phyloP scores from a whole-genome alignment of 2,888 invertebrate genomes.

The Ferrisia virgata region DNA sequence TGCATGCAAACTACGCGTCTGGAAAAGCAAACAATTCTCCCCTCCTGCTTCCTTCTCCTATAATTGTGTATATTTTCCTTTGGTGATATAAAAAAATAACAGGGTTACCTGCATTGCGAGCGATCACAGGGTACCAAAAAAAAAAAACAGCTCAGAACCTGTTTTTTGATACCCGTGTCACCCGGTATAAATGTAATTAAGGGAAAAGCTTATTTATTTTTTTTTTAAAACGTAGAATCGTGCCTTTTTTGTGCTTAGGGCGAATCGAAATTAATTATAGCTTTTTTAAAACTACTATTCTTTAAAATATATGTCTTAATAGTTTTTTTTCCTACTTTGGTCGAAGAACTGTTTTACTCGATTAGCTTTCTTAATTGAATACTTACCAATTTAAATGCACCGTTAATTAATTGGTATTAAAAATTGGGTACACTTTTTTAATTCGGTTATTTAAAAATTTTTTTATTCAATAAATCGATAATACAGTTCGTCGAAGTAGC shows the following conservation, averaged over 20 bases:
- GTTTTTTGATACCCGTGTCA: background rate
- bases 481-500: background rate
- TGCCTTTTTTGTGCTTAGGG: conserved; percentile 24
- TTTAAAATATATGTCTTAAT: background rate
- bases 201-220: background rate
- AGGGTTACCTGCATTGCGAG: background rate
- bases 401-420: too few relatives aligned
- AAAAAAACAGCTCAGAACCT: background rate
- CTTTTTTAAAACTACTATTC: background rate
- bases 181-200: background rate
- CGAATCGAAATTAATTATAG: conserved; percentile 29
- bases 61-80: background rate
- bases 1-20: background rate
- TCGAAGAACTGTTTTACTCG: background rate
- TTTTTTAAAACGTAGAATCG: background rate
- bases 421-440: background rate
- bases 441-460: too few relatives aligned
- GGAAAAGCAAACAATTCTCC: background rate
- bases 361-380: too few relatives aligned
- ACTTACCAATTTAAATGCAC: too few relatives aligned
- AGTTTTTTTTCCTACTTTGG: background rate
- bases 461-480: background rate
- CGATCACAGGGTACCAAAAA: background rate
- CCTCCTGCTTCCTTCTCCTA: too few relatives aligned
- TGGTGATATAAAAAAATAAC: too few relatives aligned